Percentiles rank a stretch among this genome's conserved stretches.
Evolutionary conservation across 2,113 vertebrate species (phyloP).

Genomic region (Trichechus manatus): DNA sequence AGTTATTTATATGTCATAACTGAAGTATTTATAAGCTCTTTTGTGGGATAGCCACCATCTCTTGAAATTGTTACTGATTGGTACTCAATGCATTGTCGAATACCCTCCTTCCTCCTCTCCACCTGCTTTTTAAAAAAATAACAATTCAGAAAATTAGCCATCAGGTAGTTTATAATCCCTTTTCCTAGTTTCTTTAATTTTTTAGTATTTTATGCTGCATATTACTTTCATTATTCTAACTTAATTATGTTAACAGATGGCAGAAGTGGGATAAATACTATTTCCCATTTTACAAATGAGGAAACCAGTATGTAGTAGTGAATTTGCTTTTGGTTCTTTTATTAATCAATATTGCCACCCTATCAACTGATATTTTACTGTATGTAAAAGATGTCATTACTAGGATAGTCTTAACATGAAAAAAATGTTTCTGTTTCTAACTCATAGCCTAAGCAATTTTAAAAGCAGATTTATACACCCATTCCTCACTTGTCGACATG

Average conservation of each 20-base stretch:
- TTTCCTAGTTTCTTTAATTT: background rate
- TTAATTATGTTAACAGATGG: background rate
- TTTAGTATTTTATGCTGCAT: background rate
- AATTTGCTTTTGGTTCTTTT: constrained; percentile 23
- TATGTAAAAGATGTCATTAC: background rate
- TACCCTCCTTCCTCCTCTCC: background rate
- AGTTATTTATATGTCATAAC: background rate
- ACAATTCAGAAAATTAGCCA: constrained; percentile 15
- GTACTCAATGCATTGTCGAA: constrained; percentile 17
- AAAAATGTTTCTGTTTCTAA: constrained; percentile 52
- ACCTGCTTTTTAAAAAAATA: constrained; percentile 23
- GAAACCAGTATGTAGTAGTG: background rate
- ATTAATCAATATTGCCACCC: background rate
- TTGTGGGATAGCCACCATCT: background rate
- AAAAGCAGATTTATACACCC: background rate
- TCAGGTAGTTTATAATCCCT: background rate
- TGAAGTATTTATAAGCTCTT: constrained; percentile 38
- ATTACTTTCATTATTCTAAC: constrained; percentile 16
- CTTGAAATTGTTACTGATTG: constrained; percentile 9
- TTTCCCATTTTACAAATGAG: constrained; percentile 39
- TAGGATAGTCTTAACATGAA: constrained; percentile 23
- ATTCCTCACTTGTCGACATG: too few relatives aligned
- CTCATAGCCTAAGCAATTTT: background rate
- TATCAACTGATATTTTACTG: constrained; percentile 29
- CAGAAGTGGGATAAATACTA: background rate